Conservation (phyloP, 2,797 vertebrate species). For the Remorina albescens region DNA sequence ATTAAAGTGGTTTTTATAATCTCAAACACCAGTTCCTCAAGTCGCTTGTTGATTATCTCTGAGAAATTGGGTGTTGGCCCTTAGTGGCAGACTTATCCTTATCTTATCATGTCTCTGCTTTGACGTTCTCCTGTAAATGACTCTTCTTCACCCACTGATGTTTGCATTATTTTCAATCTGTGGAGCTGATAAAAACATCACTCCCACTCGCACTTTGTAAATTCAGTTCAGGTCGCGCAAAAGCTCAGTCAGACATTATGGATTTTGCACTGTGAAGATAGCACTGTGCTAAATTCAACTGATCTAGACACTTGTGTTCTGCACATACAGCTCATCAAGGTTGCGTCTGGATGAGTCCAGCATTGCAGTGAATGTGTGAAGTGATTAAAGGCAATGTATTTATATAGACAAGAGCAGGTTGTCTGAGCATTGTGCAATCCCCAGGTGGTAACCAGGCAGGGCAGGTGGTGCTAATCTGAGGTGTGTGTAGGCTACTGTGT, state of each 20-base stretch:
- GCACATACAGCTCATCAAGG: not conserved
- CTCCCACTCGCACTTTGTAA: not conserved
- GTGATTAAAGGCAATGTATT: not conserved
- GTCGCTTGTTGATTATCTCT: no score
- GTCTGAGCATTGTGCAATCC: slow-evolving; percentile 26
- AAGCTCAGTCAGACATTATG: not conserved
- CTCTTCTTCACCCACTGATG: not conserved
- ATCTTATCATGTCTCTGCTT: not conserved
- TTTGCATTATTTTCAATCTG: not conserved
- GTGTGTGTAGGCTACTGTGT: slow-evolving; percentile 25
- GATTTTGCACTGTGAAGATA: not conserved
- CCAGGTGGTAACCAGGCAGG: slow-evolving; percentile 27
- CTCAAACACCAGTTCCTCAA: no score
- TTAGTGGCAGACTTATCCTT: not conserved
- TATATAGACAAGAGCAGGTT: not conserved
- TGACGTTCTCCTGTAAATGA: not conserved
- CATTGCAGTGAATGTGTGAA: not conserved
- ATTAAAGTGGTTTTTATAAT: no score
- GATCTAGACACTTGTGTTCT: not conserved
- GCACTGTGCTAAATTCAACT: not conserved
- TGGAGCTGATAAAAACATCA: no score
- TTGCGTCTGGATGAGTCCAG: not conserved
- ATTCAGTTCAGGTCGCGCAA: not conserved
- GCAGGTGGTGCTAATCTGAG: slow-evolving; percentile 48
- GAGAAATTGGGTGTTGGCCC: not conserved